Evolutionary conservation across 2,797 vertebrate genomes (phyloP), one percentile per base, ranked within the genome.

Genomic region (Telmatherina bonti): DNA sequence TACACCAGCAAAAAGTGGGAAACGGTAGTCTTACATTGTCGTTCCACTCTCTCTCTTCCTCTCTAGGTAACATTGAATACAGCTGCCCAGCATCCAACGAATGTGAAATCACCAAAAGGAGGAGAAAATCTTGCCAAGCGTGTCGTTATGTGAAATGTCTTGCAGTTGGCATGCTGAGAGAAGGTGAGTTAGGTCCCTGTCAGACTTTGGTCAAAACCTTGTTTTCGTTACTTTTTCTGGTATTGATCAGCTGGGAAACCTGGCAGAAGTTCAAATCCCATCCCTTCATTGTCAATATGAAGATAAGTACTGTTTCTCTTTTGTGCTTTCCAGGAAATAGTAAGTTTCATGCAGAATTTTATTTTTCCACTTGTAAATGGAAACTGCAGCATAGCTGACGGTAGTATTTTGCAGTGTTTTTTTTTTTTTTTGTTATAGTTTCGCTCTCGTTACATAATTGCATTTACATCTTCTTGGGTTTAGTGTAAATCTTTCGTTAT

Each of bases 71-170:
- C 91, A 99, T 99, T 72, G 97, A 99, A 71, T 99, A 99, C 91
- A 99, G 96, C 92, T 99, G 97, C 89, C 97, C 97, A 0, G 97
- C 96, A 18, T 98, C 96, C 4, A 99, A 96, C 18, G 97, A 98
- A 92, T 99, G 97, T 94, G 97, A 99, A 91, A 99, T 99, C 92
- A 99, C 97, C 56, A 99, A 99, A 91, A 95, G 97, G 73, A 95
- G 97, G 91, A 96, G 97, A 89, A 99, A 99, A 87, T 99, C 97
- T 70, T 99, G 97, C 94, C 97, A 99, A 93, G 97, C 97, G 52
- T 99, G 97, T 91, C 97, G 97, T 84, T 99, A 99, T 90, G 97
- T 97, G 93, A 99, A 99, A 91, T 99, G 97, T 92, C 94, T 99
- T 88, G 94, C 96, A 84, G 97, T 99, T 84, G 97, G 97, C 88